phyloP scores from a whole-genome alignment of 2,113 vertebrate genomes.

The Anarrhichthys ocellatus region DNA sequence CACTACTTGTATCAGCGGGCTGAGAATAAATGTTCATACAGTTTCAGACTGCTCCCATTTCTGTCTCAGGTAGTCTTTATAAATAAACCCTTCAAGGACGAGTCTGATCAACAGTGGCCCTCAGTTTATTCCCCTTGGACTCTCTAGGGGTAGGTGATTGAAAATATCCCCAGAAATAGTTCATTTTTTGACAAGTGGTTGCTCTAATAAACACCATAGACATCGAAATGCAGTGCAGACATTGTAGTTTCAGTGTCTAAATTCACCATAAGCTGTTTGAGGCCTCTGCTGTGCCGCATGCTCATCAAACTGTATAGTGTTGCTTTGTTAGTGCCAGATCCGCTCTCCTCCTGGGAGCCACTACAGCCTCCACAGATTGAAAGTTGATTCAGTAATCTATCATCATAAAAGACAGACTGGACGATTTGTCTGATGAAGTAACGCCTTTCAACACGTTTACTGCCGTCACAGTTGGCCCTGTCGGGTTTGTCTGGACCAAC shows the following conservation, averaged over 20 bases:
- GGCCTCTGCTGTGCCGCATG: constrained; percentile 22
- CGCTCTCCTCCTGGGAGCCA: constrained; percentile 24
- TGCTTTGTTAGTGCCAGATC: constrained; percentile 32
- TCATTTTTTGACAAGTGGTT: constrained; percentile 43
- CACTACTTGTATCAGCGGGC: constrained; percentile 21
- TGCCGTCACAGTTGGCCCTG: constrained; percentile 53
- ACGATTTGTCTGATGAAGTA: constrained; percentile 57
- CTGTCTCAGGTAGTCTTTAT: constrained; percentile 63
- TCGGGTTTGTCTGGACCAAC: constrained; percentile 68
- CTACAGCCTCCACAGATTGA: constrained; percentile 40
- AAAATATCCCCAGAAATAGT: constrained; percentile 71
- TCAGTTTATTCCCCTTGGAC: constrained; percentile 38
- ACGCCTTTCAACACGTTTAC: constrained; percentile 52
- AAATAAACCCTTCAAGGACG: constrained; percentile 74
- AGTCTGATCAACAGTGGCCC: constrained; percentile 62
- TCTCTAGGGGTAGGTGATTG: constrained; percentile 67
- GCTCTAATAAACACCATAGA: not conserved
- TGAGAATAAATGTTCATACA: constrained; percentile 20
- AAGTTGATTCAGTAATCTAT: constrained; percentile 41
- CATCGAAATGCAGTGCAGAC: constrained; percentile 5
- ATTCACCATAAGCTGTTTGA: constrained; percentile 7
- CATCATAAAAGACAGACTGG: constrained; percentile 47
- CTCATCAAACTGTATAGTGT: constrained; percentile 43
- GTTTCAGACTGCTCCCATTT: constrained; percentile 53
- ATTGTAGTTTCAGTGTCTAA: not conserved